A percentile compares a stretch with the other conserved stretches of the same genome.
Conservation (phyloP, 1,140 invertebrate genomes). For the Scaptomyza graminum region DNA sequence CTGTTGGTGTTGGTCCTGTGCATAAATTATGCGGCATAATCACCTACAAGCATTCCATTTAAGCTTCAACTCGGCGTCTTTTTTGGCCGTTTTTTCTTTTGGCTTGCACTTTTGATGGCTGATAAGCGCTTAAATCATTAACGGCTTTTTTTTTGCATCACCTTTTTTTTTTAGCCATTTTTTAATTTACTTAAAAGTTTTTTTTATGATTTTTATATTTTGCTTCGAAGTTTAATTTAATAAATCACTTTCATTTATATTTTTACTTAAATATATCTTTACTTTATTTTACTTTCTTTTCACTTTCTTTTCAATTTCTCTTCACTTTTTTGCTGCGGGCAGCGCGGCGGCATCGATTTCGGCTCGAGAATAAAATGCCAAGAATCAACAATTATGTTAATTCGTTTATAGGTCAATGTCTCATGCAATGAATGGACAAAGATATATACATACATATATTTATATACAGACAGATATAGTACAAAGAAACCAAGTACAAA, state of each 20-base stretch:
- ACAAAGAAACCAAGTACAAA: neutral
- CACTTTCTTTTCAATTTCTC: conserved; percentile 2
- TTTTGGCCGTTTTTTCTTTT: conserved; percentile 7
- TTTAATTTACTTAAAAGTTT: conserved; percentile 14
- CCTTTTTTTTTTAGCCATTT: conserved; percentile 7
- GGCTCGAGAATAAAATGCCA: conserved; percentile 67
- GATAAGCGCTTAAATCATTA: conserved; percentile 78
- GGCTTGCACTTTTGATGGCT: conserved; percentile 35
- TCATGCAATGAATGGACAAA: conserved; percentile 22
- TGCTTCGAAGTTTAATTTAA: neutral
- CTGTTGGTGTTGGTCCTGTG: conserved; percentile 46
- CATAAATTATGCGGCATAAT: conserved; percentile 80
- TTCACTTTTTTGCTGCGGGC: conserved; percentile 18
- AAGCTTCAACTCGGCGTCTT: conserved; percentile 59
- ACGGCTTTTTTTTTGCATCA: conserved; percentile 46
- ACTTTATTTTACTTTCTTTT: neutral
- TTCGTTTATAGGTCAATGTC: conserved; percentile 75
- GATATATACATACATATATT: conserved; percentile 6
- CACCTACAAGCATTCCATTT: conserved; percentile 73
- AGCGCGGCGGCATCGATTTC: conserved; percentile 41
- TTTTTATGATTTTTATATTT: neutral
- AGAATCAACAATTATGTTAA: conserved; percentile 77
- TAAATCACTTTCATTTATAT: neutral
- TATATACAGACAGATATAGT: conserved; percentile 7
- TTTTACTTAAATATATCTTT: neutral